Percentiles rank a stretch among this genome's conserved stretches.
Evolutionary conservation across 2,888 invertebrate genomes (phyloP).

Genomic region (Drosophila trichaetosa): DNA sequence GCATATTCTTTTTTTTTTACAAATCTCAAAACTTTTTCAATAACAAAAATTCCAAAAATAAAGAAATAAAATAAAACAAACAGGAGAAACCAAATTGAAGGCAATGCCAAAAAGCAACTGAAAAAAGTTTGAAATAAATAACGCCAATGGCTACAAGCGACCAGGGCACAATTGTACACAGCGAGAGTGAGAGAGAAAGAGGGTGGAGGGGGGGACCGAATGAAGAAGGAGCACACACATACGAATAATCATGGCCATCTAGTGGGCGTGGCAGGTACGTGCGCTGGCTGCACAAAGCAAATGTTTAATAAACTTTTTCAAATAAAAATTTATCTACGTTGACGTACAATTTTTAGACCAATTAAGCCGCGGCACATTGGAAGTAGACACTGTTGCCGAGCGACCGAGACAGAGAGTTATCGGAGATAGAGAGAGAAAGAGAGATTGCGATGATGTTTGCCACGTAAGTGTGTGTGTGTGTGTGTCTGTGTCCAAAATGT

Average conservation of each 20-base stretch:
- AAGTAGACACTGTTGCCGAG: slow-evolving; percentile 15
- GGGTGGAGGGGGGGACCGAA: not conserved
- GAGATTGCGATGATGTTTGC: slow-evolving; percentile 8
- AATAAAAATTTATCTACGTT: slow-evolving; percentile 79
- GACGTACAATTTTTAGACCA: slow-evolving; percentile 82
- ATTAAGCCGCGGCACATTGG: slow-evolving; percentile 71
- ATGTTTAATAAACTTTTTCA: slow-evolving; percentile 81
- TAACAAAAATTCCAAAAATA: slow-evolving; percentile 63
- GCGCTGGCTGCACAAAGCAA: slow-evolving; percentile 69
- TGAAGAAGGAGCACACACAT: not conserved
- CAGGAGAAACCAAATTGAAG: slow-evolving; percentile 27
- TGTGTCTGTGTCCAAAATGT: slow-evolving; percentile 14
- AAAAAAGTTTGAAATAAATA: slow-evolving; percentile 74
- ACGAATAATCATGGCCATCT: slow-evolving; percentile 17
- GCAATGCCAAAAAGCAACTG: slow-evolving; percentile 64
- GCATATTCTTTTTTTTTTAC: slow-evolving; percentile 61
- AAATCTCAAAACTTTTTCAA: slow-evolving; percentile 76
- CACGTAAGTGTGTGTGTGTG: slow-evolving; percentile 6
- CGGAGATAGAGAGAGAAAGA: not conserved
- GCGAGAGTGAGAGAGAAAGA: not conserved
- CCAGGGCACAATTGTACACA: slow-evolving; percentile 55
- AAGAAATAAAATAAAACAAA: slow-evolving; percentile 11
- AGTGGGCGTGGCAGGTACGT: slow-evolving; percentile 59
- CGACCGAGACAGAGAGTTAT: not conserved
- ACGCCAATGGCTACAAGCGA: slow-evolving; percentile 61